A percentile compares a stretch with the other conserved stretches of the same genome.
These are phyloP conservation scores for Scaptomyza parva DNA, from an alignment of 2,888 invertebrate genomes.

Conservation along the genomic window DNA sequence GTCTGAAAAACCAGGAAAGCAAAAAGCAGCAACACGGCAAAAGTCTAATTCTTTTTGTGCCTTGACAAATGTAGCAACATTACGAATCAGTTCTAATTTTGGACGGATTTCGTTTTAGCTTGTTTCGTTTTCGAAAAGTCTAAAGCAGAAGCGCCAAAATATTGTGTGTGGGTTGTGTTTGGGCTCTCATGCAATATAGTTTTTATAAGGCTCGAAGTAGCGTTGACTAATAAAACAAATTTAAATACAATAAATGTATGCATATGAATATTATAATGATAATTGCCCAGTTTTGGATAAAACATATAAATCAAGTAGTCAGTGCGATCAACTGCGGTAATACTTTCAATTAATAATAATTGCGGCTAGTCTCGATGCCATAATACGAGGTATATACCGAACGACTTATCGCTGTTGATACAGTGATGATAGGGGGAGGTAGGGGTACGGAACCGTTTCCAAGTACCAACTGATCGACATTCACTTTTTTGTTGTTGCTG, in stretches of 20 bases:
- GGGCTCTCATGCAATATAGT: slow-evolving; percentile 9
- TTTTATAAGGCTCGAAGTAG: slow-evolving; percentile 36
- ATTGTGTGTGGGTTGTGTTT: slow-evolving; percentile 41
- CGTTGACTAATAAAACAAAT: slow-evolving; percentile 40
- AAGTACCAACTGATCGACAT: slow-evolving; percentile 54
- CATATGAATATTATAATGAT: slow-evolving; percentile 7
- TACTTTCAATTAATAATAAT: slow-evolving; percentile 25
- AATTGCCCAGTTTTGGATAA: slow-evolving; percentile 18
- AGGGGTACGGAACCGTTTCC: slow-evolving; percentile 27
- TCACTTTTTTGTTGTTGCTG: slow-evolving; percentile 38
- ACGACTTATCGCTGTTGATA: slow-evolving; percentile 48
- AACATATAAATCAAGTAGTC: slow-evolving; percentile 3
- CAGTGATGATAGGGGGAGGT: not conserved
- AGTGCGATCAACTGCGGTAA: not conserved
- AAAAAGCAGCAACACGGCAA: slow-evolving; percentile 15
- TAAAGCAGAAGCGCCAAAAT: slow-evolving; percentile 44
- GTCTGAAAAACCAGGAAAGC: slow-evolving; percentile 29
- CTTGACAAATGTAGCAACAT: slow-evolving; percentile 62
- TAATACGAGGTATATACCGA: slow-evolving; percentile 27
- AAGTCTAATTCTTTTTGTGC: slow-evolving; percentile 7
- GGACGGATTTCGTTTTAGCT: slow-evolving; percentile 46
- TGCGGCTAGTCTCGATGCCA: slow-evolving; percentile 17
- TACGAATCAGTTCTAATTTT: slow-evolving; percentile 79
- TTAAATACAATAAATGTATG: slow-evolving; percentile 15
- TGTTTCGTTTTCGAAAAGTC: slow-evolving; percentile 28